Evolutionary conservation across 1,140 invertebrate species (phyloP).

Genomic region (Pollicipes pollicipes): DNA sequence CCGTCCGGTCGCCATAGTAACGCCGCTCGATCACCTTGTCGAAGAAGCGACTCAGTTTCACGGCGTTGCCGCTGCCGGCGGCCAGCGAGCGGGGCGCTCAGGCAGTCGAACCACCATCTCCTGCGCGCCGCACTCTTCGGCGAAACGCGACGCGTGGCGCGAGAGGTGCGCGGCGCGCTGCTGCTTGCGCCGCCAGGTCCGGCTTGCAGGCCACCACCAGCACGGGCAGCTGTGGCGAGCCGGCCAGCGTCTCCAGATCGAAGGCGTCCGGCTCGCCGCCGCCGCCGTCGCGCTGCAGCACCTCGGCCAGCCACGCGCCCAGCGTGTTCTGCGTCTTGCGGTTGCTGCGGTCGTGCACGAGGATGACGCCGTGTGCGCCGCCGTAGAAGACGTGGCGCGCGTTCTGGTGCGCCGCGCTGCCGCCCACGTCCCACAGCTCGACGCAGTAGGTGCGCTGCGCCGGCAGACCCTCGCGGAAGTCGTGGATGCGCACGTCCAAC

Average conservation of each 20-base stretch:
- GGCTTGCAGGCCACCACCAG: slow-evolving; percentile 83
- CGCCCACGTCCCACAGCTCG: slow-evolving; percentile 91
- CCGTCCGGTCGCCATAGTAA: not conserved
- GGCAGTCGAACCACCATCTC: slow-evolving; percentile 76
- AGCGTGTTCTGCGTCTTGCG: slow-evolving; percentile 87
- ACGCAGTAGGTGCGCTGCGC: slow-evolving; percentile 76
- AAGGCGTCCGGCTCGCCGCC: slow-evolving; percentile 84
- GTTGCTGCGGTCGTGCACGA: slow-evolving; percentile 92
- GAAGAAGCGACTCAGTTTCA: slow-evolving; percentile 81
- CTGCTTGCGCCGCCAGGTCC: slow-evolving; percentile 53
- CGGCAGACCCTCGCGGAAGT: slow-evolving; percentile 84
- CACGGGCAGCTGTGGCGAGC: slow-evolving; percentile 58
- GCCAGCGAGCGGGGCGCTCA: slow-evolving; percentile 60
- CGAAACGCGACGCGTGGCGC: slow-evolving; percentile 50
- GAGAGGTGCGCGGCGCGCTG: slow-evolving; percentile 38
- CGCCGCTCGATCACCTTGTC: slow-evolving; percentile 69
- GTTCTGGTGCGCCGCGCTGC: slow-evolving; percentile 77
- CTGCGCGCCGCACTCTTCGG: slow-evolving; percentile 80
- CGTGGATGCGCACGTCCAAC: slow-evolving; percentile 86
- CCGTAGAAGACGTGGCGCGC: slow-evolving; percentile 82
- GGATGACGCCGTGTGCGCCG: slow-evolving; percentile 76
- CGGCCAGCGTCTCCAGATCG: slow-evolving; percentile 41
- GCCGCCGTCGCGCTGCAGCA: slow-evolving; percentile 63
- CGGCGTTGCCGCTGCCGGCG: slow-evolving; percentile 76
- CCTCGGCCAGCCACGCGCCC: slow-evolving; percentile 78